Base-by-base conservation (phyloP, 2,888 invertebrate species). In the Cosmopolites sordidus region DNA sequence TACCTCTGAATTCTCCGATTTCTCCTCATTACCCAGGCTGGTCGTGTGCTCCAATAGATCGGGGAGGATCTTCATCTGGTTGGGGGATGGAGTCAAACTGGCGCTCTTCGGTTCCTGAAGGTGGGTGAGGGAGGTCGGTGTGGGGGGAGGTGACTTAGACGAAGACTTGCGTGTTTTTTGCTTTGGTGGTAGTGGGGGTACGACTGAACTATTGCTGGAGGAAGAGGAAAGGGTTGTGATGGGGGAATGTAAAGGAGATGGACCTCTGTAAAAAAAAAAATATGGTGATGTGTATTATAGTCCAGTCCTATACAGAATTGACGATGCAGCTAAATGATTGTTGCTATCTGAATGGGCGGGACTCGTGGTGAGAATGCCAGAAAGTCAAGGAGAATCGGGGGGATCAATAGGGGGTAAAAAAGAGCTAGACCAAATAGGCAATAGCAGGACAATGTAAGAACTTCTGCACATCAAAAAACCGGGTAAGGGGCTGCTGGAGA, bases 141-240 rank as follows among this genome's bases (percentile, higher is more conserved):
- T 66, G 12, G 61, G 52, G 2, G 68, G 68, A 8, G 70, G 70
- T 8, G 72, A 68, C 53, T 64, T 67, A 14, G 62, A 54, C 6
- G 69, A 64, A 73, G 76, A 73, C 71, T 74, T 57, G 6, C 77
- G 56, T 58, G 74, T 62, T 72, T 77, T 64, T 68, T 79, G 76
- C 68, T 81, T 80, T 38, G 81, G 81, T 18, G 81, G 81, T 53
- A 81, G 64, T 1, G 81, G 79, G 12, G 72, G 72, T 16, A 62
- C 22, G 9, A 57, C 47, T 1, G 60, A 51, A 22, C 59, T 59
- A 22, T 52, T 59, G 16, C 62, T 53, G 1, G 63, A 58, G 9
- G 63, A 59, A 5, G 62, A 59, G 11, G 51, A 62, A 11, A 59
- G 46, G n/a, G 60, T 58, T 58, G 65, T 54, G 41, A 63, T 64